A percentile compares a stretch with the other conserved stretches of the same genome.
phyloP scores from a whole-genome alignment of 1,140 invertebrate species.

The Drosophila eugracilis region DNA sequence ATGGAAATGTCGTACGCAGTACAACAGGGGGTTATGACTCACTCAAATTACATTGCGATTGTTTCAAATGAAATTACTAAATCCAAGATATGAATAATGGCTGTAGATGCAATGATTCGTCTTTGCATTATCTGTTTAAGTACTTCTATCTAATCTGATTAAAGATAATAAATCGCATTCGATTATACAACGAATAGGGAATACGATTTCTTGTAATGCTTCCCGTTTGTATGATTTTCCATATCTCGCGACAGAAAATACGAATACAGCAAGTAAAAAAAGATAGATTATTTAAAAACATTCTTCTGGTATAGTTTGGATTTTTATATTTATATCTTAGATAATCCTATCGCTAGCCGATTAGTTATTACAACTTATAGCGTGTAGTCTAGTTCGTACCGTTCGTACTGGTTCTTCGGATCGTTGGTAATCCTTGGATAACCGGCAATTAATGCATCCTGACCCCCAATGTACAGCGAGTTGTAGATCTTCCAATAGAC shows the following conservation, averaged over 20 bases:
- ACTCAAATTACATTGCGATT: neutral
- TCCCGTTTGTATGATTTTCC: neutral
- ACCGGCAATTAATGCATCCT: conserved; percentile 98
- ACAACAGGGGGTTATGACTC: too few relatives aligned
- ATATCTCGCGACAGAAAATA: neutral
- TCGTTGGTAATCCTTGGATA: conserved; percentile 98
- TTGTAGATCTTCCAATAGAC: conserved; percentile 99
- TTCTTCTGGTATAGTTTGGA: neutral
- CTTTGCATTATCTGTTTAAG: conserved; percentile 3
- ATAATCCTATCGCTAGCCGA: conserved; percentile 13
- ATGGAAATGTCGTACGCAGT: conserved; percentile 3
- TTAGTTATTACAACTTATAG: conserved; percentile 87
- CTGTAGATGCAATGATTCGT: neutral
- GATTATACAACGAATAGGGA: neutral
- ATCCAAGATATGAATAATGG: neutral
- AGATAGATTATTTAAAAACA: neutral
- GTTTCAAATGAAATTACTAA: conserved; percentile 4
- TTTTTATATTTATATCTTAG: conserved; percentile 13
- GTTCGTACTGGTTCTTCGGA: conserved; percentile 96
- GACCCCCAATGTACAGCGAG: conserved; percentile 99
- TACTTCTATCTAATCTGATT: conserved; percentile 15
- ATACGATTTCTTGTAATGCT: neutral
- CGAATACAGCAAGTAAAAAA: too few relatives aligned
- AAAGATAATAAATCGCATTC: conserved; percentile 6
- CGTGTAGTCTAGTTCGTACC: conserved; percentile 98